Evolutionary conservation across 1,140 invertebrate species (phyloP), one percentile per base, ranked within the genome.

Genomic region (Rhyzopertha dominica): DNA sequence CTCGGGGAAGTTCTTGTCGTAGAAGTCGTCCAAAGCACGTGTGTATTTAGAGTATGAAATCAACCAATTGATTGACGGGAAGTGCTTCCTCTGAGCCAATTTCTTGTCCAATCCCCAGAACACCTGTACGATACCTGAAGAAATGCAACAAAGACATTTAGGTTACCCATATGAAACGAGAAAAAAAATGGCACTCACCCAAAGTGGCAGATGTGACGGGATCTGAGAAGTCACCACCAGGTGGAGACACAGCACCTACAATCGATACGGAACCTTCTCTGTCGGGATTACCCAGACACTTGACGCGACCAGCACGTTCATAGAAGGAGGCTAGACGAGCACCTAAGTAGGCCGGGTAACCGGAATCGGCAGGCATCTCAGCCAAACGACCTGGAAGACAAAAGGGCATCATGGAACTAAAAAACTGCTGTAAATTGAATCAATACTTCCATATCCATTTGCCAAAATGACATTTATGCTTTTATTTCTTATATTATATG

Each of bases 21-120:
- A 99, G 75, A 95, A 99, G 63, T 99, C 96, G 66, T 99, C 96
- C 51, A 99, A 74, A 40, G 95, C 94, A 54, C 95, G 82, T 73
- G 92, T 90, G 73, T 99, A 99, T 78, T 99, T 99, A 71, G 80
- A 90, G 81, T 99, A 99, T 1, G 94, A 98, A 68, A 99, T 98
- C 41, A 99, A 81, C 97, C 97, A 99, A 73, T 99, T 99, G 69
- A 99, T 94, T 42, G 95, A 98, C 25, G 97, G 97, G 79, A 99
- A 99, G 75, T 99, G 97, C 73, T 99, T 99, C 49, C 97, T 80
- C 73, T 99, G 97, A 2, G 97, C 97, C 32, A 99, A 76, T 71
- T 99, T 99, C 72, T 99, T 99, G 68, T 99, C 97, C 56, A 99
- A 76, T 59, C 97, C 97, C 96, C 96, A 99, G 77, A 98, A 98